A percentile compares a stretch with the other conserved stretches of the same genome.
Evolutionary conservation across 2,888 invertebrate genomes (phyloP).

Genomic region (Helicoverpa assulta): DNA sequence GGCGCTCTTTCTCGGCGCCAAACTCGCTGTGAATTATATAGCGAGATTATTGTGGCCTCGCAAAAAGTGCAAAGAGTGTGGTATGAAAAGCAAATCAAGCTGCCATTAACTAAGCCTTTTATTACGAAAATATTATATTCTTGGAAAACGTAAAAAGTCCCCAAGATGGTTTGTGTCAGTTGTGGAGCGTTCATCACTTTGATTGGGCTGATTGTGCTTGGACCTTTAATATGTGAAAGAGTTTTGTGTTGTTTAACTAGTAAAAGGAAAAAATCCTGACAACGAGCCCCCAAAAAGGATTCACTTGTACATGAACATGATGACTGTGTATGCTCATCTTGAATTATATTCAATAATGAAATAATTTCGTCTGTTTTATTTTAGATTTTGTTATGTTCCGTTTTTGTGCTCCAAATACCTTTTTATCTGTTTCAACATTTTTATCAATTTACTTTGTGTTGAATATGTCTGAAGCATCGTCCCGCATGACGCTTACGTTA

Average conservation of each 20-base stretch:
- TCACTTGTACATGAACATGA: conserved; percentile 4
- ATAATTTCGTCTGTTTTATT: conserved; percentile 25
- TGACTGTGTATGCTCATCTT: conserved; percentile 14
- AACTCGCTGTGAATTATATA: conserved; percentile 23
- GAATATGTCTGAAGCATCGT: conserved; percentile 26
- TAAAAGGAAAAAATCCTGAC: not conserved
- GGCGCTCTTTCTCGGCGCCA: conserved; percentile 28
- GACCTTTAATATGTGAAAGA: conserved; percentile 50
- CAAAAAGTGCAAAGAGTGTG: conserved; percentile 20
- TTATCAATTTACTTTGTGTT: conserved; percentile 33
- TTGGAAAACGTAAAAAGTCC: not conserved
- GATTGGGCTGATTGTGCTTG: conserved; percentile 39
- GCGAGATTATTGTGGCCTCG: conserved; percentile 29
- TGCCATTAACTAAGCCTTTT: not conserved
- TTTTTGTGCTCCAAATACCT: not conserved
- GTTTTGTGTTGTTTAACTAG: conserved; percentile 27
- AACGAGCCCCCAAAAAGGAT: not conserved
- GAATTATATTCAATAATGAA: conserved; percentile 22
- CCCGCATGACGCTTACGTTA: conserved; percentile 44
- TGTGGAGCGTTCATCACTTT: conserved; percentile 30
- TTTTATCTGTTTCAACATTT: conserved; percentile 9
- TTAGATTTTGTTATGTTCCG: not conserved
- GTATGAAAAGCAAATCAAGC: conserved; percentile 12
- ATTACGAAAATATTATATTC: not conserved
- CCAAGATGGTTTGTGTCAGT: conserved; percentile 42